phyloP scores from a whole-genome alignment of 2,113 vertebrate genomes.

The Malurus melanocephalus region DNA sequence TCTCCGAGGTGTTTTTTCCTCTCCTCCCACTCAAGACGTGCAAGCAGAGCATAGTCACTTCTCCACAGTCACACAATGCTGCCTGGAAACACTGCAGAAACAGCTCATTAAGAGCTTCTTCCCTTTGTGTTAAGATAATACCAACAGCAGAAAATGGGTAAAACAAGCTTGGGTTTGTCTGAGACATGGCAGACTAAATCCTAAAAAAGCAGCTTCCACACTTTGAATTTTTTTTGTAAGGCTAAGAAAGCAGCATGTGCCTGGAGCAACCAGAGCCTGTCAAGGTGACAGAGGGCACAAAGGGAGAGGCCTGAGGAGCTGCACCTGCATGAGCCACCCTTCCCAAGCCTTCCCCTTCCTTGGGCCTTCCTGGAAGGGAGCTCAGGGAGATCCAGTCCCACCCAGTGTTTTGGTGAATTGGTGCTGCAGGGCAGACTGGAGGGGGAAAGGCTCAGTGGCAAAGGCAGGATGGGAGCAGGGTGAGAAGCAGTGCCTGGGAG shows the following conservation, averaged over 20 bases:
- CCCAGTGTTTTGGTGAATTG: not conserved
- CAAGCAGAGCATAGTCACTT: not conserved
- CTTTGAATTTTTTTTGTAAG: not conserved
- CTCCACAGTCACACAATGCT: not conserved
- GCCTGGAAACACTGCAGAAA: constrained; percentile 28
- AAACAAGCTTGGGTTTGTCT: not conserved
- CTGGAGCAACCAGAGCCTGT: not conserved
- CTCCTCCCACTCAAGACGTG: not conserved
- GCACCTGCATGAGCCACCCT: not conserved
- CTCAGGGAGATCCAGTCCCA: not conserved
- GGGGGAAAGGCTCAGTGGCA: not conserved
- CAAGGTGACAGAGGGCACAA: rapidly evolving
- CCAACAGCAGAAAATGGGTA: not conserved
- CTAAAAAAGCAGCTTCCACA: not conserved
- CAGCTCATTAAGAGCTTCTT: not conserved
- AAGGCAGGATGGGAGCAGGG: not conserved
- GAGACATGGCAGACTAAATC: not conserved
- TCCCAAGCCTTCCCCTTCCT: not conserved
- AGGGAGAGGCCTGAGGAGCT: not conserved
- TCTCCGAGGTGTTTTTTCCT: not conserved
- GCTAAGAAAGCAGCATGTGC: not conserved
- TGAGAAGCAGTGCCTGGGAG: not conserved
- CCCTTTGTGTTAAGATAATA: not conserved
- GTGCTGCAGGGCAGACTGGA: not conserved
- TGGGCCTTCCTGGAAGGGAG: not conserved